phyloP scores from a whole-genome alignment of 2,797 vertebrate genomes.

The Lophotriccus pileatus region DNA sequence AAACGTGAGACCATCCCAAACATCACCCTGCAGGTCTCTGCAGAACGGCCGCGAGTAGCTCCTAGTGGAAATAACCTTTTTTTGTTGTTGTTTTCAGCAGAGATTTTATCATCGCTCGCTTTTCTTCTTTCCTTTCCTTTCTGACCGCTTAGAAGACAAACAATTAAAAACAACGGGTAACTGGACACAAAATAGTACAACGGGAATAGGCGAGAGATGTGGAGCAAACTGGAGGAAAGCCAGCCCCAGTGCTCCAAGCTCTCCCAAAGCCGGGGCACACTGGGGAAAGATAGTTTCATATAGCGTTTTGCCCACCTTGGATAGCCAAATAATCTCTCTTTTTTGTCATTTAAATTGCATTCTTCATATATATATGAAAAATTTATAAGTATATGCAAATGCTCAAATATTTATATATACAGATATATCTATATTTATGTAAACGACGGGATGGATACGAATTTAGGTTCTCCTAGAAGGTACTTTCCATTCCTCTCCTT shows the following conservation, averaged over 20 bases:
- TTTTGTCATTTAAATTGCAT: neutral
- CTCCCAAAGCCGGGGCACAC: conserved; percentile 74
- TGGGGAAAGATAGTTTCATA: conserved; percentile 65
- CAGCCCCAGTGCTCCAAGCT: conserved; percentile 80
- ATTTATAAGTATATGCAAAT: neutral
- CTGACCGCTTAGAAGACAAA: neutral
- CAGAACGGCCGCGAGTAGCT: neutral
- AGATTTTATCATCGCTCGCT: neutral
- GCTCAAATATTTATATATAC: neutral
- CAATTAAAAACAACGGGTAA: conserved; percentile 7
- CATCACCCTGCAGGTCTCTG: neutral
- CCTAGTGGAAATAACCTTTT: neutral
- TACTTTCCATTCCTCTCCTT: neutral
- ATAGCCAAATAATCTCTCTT: conserved; percentile 57
- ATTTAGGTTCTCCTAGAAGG: neutral
- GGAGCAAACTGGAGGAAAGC: conserved; percentile 77
- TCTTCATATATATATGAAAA: neutral
- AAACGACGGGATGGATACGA: neutral
- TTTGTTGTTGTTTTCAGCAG: neutral
- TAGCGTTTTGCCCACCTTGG: conserved; percentile 74
- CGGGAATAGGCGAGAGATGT: conserved; percentile 25
- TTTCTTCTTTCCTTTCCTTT: neutral
- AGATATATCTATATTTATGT: neutral
- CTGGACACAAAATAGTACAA: neutral
- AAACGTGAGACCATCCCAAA: neutral